These are phyloP conservation scores for Alexandromys fortis DNA, from an alignment of 2,113 vertebrate genomes.

Conservation along the genomic window DNA sequence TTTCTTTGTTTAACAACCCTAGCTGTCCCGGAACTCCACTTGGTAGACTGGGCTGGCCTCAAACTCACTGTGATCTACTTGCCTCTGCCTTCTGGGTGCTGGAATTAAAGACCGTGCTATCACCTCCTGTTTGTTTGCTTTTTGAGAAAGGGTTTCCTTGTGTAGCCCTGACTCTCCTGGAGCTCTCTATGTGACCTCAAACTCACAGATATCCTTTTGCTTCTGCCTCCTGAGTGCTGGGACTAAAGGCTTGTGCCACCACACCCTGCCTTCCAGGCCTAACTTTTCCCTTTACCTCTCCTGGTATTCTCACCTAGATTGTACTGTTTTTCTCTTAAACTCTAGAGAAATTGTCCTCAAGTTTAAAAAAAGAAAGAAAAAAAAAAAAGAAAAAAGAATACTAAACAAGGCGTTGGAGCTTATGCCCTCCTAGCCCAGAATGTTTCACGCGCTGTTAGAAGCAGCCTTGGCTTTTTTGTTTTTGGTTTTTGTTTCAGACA, in stretches of 20 bases:
- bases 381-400: not conserved
- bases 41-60: not conserved
- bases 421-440: not conserved
- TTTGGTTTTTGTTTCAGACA: not conserved
- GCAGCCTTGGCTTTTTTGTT: not conserved
- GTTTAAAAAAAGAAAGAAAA: not conserved
- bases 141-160: not conserved
- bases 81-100: not conserved
- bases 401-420: rapidly evolving
- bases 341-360: not conserved
- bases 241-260: too few species aligned
- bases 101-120: too few species aligned
- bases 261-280: not conserved
- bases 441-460: not conserved
- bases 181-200: not conserved
- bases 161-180: not conserved
- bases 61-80: not conserved
- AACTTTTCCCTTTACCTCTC: not conserved
- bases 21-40: not conserved
- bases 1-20: not conserved
- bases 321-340: not conserved
- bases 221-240: not conserved
- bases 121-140: not conserved
- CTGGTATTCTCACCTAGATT: not conserved
- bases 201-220: not conserved